Conservation (phyloP, 2,888 invertebrate genomes). For the Acrobasis suavella region DNA sequence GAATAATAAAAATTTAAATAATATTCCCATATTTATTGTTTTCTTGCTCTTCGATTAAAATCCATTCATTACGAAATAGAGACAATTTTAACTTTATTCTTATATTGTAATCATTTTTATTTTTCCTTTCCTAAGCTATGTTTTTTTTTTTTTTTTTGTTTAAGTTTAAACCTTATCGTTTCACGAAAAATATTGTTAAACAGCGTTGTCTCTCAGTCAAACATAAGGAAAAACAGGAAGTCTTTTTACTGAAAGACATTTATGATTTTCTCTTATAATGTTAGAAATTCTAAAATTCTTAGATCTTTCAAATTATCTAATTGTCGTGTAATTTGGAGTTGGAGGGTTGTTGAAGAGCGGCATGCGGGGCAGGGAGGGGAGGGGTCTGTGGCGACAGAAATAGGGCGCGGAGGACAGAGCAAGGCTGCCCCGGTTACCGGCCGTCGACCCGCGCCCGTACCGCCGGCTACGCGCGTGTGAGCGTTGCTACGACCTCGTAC, state of each 20-base stretch:
- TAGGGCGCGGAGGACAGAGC: constrained; percentile 82
- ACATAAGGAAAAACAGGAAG: no score
- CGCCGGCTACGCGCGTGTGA: constrained; percentile 51
- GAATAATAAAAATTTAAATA: no score
- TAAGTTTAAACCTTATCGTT: no score
- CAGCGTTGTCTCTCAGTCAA: no score
- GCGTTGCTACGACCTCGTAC: constrained; percentile 48
- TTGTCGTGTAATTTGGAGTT: constrained; percentile 49
- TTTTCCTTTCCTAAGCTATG: background rate
- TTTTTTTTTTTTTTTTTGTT: background rate
- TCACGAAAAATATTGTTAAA: no score
- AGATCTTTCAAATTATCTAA: constrained; percentile 33
- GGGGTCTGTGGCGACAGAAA: constrained; percentile 74
- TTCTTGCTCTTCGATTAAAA: no score
- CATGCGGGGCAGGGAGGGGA: constrained; percentile 41
- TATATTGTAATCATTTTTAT: no score
- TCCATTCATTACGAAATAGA: no score
- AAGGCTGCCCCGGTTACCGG: constrained; percentile 80
- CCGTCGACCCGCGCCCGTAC: constrained; percentile 70
- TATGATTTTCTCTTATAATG: no score
- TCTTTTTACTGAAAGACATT: no score
- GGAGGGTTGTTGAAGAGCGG: constrained; percentile 53
- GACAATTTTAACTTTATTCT: no score
- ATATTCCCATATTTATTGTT: no score
- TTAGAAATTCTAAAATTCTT: background rate